Percentiles rank a stretch among this genome's conserved stretches.
Evolutionary conservation across 2,888 invertebrate genomes (phyloP).

Genomic region (Lepas anatifera): DNA sequence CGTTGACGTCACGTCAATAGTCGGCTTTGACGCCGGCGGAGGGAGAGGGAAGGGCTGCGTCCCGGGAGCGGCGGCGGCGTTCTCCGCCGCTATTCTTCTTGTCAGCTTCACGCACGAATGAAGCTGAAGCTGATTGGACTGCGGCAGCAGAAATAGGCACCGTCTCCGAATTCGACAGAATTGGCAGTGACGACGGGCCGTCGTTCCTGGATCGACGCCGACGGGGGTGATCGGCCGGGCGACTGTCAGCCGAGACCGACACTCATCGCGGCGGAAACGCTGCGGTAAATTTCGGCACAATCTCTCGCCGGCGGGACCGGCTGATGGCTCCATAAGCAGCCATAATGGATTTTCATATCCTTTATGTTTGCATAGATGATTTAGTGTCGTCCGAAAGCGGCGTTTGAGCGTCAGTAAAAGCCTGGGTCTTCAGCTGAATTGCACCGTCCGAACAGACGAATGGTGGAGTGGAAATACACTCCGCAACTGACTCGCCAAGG

Average conservation of each 20-base stretch:
- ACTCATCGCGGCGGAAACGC: neutral
- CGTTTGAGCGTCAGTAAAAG: neutral
- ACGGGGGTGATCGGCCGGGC: neutral
- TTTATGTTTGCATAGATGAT: conserved; percentile 9
- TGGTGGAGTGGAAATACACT: neutral
- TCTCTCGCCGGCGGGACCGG: neutral
- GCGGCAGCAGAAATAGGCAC: too few relatives aligned
- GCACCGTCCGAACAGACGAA: neutral
- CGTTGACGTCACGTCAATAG: neutral
- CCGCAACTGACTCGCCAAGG: neutral
- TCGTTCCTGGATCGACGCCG: too few relatives aligned
- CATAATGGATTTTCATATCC: neutral
- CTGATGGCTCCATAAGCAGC: neutral
- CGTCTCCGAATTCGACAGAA: too few relatives aligned
- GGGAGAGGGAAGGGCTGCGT: neutral
- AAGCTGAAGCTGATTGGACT: neutral
- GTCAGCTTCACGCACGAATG: neutral
- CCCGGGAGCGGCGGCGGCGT: too few relatives aligned
- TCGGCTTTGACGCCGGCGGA: neutral
- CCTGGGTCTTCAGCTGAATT: neutral
- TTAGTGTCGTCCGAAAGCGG: neutral
- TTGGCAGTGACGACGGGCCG: too few relatives aligned
- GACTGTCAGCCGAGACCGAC: too few relatives aligned
- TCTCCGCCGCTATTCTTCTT: too few relatives aligned
- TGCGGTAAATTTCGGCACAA: too few relatives aligned